These are phyloP conservation scores for Aleiodes sp. DNA, from an alignment of 1,140 invertebrate species.

Conservation along the genomic window DNA sequence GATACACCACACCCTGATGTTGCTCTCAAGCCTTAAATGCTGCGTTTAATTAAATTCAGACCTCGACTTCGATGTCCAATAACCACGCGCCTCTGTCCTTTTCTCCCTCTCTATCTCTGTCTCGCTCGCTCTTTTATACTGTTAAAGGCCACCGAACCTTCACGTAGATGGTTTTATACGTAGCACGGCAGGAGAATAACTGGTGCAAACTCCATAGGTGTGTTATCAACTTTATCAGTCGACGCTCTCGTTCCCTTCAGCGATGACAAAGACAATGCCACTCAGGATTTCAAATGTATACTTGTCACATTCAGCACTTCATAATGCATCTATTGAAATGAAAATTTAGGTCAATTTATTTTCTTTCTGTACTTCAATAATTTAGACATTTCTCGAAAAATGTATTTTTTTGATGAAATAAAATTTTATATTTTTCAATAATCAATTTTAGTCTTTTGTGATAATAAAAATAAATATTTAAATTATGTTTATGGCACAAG, in stretches of 20 bases:
- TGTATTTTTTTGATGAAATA: too few species aligned
- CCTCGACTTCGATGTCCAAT: constrained; percentile 46
- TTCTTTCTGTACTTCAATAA: too few species aligned
- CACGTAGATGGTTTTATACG: constrained; percentile 9
- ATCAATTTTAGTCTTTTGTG: neutral
- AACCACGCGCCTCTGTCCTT: constrained; percentile 33
- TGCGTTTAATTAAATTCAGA: constrained; percentile 50
- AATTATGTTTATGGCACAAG: too few species aligned
- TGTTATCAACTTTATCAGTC: constrained; percentile 5
- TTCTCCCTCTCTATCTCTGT: constrained; percentile 1
- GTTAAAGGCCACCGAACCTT: constrained; percentile 25
- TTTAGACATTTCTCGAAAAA: too few species aligned
- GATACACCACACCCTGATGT: neutral
- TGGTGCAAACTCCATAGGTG: neutral
- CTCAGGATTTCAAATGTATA: neutral
- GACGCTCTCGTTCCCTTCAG: too few species aligned
- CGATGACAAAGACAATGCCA: constrained; percentile 3
- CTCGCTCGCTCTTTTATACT: neutral
- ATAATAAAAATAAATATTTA: neutral
- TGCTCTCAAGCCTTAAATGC: constrained; percentile 35
- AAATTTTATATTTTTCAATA: neutral
- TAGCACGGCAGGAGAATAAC: neutral
- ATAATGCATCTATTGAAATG: neutral
- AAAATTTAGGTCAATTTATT: neutral
- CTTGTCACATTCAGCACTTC: neutral